Conservation (phyloP, 92 coral and sea anemone species). For the Actinernus sp. region DNA sequence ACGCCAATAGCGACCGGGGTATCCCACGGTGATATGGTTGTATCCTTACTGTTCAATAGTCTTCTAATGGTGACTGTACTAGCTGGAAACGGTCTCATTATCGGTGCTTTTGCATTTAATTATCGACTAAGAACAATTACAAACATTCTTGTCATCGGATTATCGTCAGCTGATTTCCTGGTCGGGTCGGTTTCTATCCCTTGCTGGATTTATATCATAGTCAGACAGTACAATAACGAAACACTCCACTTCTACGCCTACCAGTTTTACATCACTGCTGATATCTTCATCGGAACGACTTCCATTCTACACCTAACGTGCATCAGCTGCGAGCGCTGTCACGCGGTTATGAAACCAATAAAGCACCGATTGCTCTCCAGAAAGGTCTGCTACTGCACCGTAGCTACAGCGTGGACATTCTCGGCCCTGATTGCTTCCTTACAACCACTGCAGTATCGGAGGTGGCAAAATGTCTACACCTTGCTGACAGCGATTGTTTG, state of each 20-base stretch:
- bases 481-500: conserved; percentile 48
- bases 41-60: conserved; percentile 37
- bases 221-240: conserved; percentile 6
- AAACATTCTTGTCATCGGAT: conserved; percentile 76
- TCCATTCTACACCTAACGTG: conserved; percentile 86
- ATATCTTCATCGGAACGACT: conserved; percentile 91
- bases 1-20: background rate
- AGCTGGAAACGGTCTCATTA: conserved; percentile 81
- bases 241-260: conserved; percentile 32
- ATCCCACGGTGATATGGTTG: conserved; percentile 24
- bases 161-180: conserved; percentile 82
- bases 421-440: conserved; percentile 76
- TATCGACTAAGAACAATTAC: conserved; percentile 63
- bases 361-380: conserved; percentile 72
- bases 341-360: conserved; percentile 82
- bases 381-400: conserved; percentile 55
- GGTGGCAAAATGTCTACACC: conserved; percentile 83
- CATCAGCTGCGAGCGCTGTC: conserved; percentile 85
- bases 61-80: conserved; percentile 62
- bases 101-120: conserved; percentile 72
- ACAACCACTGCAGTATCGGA: conserved; percentile 77
- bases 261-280: conserved; percentile 85
- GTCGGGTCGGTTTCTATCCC: conserved; percentile 84
- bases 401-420: conserved; percentile 66
- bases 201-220: conserved; percentile 68